A percentile compares a stretch with the other conserved stretches of the same genome.
phyloP scores from a whole-genome alignment of 2,888 invertebrate genomes.

The Coenonympha arcania region DNA sequence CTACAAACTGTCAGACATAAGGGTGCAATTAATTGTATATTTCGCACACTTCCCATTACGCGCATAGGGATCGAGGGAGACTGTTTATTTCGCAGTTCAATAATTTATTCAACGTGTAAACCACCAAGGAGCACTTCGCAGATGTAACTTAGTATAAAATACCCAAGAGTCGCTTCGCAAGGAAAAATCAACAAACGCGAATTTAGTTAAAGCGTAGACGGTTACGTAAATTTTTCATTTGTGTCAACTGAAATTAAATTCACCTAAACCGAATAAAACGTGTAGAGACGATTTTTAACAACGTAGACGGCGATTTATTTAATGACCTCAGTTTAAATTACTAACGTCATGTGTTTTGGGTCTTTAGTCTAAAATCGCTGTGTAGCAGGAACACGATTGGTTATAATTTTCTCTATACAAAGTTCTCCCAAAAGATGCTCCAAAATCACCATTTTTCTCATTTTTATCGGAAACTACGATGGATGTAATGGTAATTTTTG shows the following conservation, averaged over 20 bases:
- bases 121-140: conserved; percentile 22
- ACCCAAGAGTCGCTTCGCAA: conserved; percentile 15
- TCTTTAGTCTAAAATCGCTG: too few species aligned
- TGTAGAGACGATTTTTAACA: too few species aligned
- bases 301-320: too few species aligned
- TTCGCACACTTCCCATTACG: conserved; percentile 29
- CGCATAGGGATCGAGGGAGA: conserved; percentile 25
- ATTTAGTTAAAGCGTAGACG: neutral
- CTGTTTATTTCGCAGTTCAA: conserved; percentile 25
- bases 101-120: conserved; percentile 30
- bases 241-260: conserved; percentile 2
- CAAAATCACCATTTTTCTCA: too few species aligned
- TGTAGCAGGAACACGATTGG: too few species aligned
- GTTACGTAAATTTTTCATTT: neutral
- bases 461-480: too few species aligned
- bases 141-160: conserved; percentile 24
- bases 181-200: conserved; percentile 11
- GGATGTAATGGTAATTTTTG: too few species aligned
- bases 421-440: too few species aligned
- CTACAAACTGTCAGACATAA: conserved; percentile 19
- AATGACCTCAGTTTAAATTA: too few species aligned
- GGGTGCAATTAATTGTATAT: conserved; percentile 32
- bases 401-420: too few species aligned
- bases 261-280: too few species aligned
- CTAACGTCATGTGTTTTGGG: too few species aligned